These are phyloP conservation scores for Trissolcus japonicus DNA, from an alignment of 2,888 invertebrate genomes.

Conservation along the genomic window DNA sequence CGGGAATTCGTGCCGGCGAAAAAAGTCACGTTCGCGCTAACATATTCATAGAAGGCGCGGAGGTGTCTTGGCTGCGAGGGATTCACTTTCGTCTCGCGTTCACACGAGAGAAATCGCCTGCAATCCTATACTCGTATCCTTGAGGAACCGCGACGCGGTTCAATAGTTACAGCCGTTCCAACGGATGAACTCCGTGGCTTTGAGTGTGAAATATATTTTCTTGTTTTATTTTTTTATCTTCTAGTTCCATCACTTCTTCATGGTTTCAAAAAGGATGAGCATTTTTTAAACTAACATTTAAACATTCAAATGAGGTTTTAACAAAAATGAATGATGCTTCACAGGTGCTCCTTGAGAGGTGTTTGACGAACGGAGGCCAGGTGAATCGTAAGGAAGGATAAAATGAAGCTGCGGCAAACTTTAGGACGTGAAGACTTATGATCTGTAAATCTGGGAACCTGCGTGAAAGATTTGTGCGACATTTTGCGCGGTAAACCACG, in stretches of 20 bases:
- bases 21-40: conserved; percentile 28
- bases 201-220: background rate
- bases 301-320: too few relatives aligned
- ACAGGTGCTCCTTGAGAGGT: too few relatives aligned
- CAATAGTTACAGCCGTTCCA: conserved; percentile 61
- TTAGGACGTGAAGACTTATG: conserved; percentile 58
- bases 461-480: conserved; percentile 62
- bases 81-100: conserved; percentile 68
- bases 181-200: conserved; percentile 30
- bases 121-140: conserved; percentile 67
- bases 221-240: background rate
- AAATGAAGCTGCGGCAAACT: conserved; percentile 38
- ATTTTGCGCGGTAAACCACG: conserved; percentile 60
- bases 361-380: conserved; percentile 32
- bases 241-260: too few relatives aligned
- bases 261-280: too few relatives aligned
- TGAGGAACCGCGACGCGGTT: conserved; percentile 69
- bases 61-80: conserved; percentile 58
- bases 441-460: conserved; percentile 62
- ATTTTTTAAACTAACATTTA: too few relatives aligned
- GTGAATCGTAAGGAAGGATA: conserved; percentile 24
- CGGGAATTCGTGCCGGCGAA: conserved; percentile 4
- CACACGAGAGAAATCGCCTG: conserved; percentile 61
- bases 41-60: conserved; percentile 41
- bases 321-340: too few relatives aligned